Evolutionary conservation across 2,797 vertebrate species (phyloP), one percentile per base, ranked within the genome.

Genomic region (Etheostoma perlongum): DNA sequence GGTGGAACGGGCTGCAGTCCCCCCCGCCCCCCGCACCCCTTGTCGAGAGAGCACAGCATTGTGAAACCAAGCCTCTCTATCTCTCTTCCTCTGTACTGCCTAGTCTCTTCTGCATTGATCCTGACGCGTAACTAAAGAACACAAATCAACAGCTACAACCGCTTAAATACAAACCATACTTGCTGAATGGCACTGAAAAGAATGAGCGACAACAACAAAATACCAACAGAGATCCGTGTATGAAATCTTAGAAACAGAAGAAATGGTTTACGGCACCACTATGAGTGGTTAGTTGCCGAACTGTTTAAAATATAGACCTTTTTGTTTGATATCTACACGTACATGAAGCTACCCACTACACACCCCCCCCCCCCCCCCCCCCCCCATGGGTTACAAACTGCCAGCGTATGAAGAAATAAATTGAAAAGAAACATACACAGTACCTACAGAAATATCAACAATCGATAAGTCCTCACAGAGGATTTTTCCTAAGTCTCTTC

Each of bases 381-480:
- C 62, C 63, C 81, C 52, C 33, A 66, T 7, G 66, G 77, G 83
- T 83, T 84, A 89, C 67, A 88, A 91, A 91, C 84, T 88, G 85
- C 91, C 92, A 87, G 87, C 91, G 94, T 96, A 95, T 95, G 94
- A 92, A 86, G 95, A 72, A 93, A 93, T 13, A 14, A 60, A 63
- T 14, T 95, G 18, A 70, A 94, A 57, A 60, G n/a, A 89, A 94
- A 96, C 96, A 97, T 96, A 97, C 95, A 97, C 95, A 97, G 96
- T 97, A 97, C 97, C 98, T 98, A 98, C 96, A 96, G 97, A 96
- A 96, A 95, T 96, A 97, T 96, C 95, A 95, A 97, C 96, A 97
- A 96, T 96, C 94, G 95, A 94, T 96, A 95, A 95, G 92, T 98
- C 98, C 98, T 99, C 98, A 99, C 97, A 97, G 98, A 99, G 98